Conservation (phyloP, 2,113 vertebrate species). For the Dolichallabes microphthalmus region DNA sequence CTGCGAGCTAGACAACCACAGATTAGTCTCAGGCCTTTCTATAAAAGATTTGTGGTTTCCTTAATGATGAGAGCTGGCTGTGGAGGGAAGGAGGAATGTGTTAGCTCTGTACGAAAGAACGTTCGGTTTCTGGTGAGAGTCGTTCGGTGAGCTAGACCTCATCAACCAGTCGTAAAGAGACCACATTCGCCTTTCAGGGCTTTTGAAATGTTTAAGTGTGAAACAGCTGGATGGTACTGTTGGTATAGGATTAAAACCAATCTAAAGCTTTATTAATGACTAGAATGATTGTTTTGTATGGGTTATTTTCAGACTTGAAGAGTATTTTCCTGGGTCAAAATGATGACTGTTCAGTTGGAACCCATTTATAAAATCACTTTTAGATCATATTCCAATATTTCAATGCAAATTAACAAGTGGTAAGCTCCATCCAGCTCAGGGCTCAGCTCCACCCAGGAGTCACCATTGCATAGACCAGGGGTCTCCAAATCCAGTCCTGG, state of each 20-base stretch:
- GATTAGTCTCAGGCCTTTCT: conserved; percentile 30
- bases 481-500: no score
- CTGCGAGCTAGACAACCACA: conserved; percentile 34
- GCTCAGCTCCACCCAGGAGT: no score
- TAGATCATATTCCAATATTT: no score
- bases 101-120: conserved; percentile 27
- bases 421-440: no score
- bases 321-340: background rate
- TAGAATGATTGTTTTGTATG: background rate
- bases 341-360: background rate
- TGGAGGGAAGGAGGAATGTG: background rate
- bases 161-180: conserved; percentile 6
- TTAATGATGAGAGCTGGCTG: conserved; percentile 27
- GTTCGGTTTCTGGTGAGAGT: conserved; percentile 24
- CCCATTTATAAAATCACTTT: no score
- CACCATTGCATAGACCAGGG: no score
- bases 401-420: no score
- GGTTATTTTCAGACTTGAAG: background rate
- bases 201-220: conserved; percentile 1
- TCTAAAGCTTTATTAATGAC: background rate
- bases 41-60: conserved; percentile 41
- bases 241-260: conserved; percentile 9
- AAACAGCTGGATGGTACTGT: background rate
- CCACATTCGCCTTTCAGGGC: conserved; percentile 3
- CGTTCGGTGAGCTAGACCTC: conserved; percentile 21